Evolutionary conservation across 2,888 invertebrate species (phyloP).

Genomic region (Nebria salina): DNA sequence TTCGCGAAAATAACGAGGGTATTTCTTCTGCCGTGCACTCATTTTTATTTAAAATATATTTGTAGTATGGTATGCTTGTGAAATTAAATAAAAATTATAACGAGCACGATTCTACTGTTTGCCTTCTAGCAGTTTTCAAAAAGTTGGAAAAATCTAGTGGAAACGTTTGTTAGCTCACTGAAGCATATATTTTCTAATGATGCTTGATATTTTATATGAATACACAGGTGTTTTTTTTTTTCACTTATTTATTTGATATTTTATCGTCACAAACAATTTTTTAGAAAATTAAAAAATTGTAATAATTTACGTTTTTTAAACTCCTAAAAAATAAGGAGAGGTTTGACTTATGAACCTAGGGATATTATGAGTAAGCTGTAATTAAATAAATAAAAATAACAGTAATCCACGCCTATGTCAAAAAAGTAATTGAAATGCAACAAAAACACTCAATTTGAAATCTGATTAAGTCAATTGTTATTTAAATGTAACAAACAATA

Average conservation of each 20-base stretch:
- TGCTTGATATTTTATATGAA: neutral
- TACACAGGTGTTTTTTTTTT: too few relatives aligned
- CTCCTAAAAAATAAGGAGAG: too few relatives aligned
- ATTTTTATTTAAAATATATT: conserved; percentile 13
- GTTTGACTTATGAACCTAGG: too few relatives aligned
- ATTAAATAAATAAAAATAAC: neutral
- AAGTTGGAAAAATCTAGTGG: neutral
- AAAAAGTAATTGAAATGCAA: neutral
- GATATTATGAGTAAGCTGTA: neutral
- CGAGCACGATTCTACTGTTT: conserved; percentile 9
- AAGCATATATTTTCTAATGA: neutral
- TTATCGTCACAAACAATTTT: too few relatives aligned
- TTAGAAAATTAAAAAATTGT: too few relatives aligned
- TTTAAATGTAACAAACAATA: neutral
- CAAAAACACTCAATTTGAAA: neutral
- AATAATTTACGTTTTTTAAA: too few relatives aligned
- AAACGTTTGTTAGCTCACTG: neutral
- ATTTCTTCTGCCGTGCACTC: neutral
- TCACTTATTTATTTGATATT: too few relatives aligned
- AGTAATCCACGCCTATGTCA: neutral
- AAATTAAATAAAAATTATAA: conserved; percentile 16
- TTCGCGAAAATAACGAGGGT: conserved; percentile 15
- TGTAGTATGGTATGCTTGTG: conserved; percentile 1
- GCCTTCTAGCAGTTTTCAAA: neutral
- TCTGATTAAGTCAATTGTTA: neutral